Percentiles rank a stretch among this genome's conserved stretches.
These are phyloP conservation scores for Thalpophila matura DNA, from an alignment of 2,888 invertebrate genomes.

Conservation along the genomic window DNA sequence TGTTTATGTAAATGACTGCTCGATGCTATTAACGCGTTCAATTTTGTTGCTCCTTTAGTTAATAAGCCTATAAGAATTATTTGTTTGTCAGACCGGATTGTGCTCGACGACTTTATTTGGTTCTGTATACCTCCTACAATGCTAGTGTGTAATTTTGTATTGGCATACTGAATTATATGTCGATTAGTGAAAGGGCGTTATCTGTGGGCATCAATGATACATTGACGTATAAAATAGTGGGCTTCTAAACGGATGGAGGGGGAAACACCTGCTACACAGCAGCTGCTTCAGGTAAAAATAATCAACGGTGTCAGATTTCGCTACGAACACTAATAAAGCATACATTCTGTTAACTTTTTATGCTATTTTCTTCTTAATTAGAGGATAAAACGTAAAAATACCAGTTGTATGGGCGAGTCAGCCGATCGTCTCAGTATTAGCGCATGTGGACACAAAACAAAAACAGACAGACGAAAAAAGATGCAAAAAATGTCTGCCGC, in stretches of 20 bases:
- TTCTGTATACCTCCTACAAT: slow-evolving; percentile 16
- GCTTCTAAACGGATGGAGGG: slow-evolving; percentile 45
- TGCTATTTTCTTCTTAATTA: slow-evolving; percentile 56
- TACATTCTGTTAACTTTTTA: slow-evolving; percentile 28
- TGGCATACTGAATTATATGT: slow-evolving; percentile 17
- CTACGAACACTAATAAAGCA: slow-evolving; percentile 36
- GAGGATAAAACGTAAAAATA: slow-evolving; percentile 39
- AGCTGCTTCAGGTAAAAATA: slow-evolving; percentile 54
- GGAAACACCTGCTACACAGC: slow-evolving; percentile 59
- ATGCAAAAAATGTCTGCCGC: slow-evolving; percentile 85
- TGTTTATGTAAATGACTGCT: slow-evolving; percentile 64
- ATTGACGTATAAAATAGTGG: slow-evolving; percentile 39
- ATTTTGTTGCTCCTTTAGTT: slow-evolving; percentile 52
- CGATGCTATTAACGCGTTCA: slow-evolving; percentile 44
- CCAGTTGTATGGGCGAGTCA: slow-evolving; percentile 49
- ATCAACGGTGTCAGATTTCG: slow-evolving; percentile 57
- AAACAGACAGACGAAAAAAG: slow-evolving; percentile 76
- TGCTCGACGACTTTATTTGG: slow-evolving; percentile 53
- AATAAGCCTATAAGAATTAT: slow-evolving; percentile 50
- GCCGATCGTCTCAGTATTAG: slow-evolving; percentile 74
- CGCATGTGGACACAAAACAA: slow-evolving; percentile 80
- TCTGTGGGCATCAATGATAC: slow-evolving; percentile 34
- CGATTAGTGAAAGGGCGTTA: slow-evolving; percentile 40
- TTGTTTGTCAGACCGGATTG: slow-evolving; percentile 38
- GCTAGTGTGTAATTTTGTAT: slow-evolving; percentile 19